Conservation (phyloP, 2,888 invertebrate genomes). For the Cosmopolites sordidus region DNA sequence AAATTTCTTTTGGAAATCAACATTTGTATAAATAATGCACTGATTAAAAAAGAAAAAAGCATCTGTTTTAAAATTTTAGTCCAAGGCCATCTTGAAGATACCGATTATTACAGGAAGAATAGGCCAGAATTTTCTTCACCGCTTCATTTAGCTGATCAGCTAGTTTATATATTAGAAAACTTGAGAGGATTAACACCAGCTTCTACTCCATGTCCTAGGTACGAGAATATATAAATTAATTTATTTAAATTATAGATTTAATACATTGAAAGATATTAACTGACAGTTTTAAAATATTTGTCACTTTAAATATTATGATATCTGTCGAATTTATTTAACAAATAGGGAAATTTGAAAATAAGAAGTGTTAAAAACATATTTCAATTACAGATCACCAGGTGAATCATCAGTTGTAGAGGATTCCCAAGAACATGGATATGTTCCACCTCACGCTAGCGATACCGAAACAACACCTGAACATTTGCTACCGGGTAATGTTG, state of each 20-base stretch:
- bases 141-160: conserved; percentile 36
- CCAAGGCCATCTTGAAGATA: conserved; percentile 42
- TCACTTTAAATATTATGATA: conserved; percentile 3
- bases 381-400: conserved; percentile 19
- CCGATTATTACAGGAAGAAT: conserved; percentile 38
- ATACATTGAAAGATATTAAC: no score
- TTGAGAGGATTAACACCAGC: conserved; percentile 20
- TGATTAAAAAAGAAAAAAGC: no score
- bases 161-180: conserved; percentile 40
- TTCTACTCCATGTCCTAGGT: conserved; percentile 33
- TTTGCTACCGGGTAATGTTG: conserved; percentile 34
- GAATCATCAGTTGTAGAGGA: conserved; percentile 23
- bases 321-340: no score
- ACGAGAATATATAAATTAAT: no score
- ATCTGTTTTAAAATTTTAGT: conserved; percentile 33
- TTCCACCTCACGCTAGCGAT: conserved; percentile 26
- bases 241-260: no score
- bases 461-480: conserved; percentile 37
- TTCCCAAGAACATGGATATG: conserved; percentile 14
- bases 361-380: no score
- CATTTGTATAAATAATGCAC: no score
- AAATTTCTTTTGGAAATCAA: no score
- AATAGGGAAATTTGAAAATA: no score
- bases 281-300: no score
- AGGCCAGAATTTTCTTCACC: conserved; percentile 29